Evolutionary conservation across 2,113 vertebrate genomes (phyloP), one percentile per base, ranked within the genome.

Genomic region (Salvelinus namaycush): DNA sequence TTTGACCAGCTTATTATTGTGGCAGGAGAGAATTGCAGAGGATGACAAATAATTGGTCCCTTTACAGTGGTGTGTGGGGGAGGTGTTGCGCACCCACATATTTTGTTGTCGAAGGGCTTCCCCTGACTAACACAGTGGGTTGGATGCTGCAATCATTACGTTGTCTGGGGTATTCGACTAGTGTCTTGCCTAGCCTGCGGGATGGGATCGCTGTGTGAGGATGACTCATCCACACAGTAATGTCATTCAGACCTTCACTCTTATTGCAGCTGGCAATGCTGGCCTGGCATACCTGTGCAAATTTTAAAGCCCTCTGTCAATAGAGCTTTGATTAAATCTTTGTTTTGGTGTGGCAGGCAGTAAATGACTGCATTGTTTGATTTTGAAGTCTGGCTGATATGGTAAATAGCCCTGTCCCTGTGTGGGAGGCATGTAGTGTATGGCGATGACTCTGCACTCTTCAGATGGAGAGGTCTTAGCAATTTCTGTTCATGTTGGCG

Each of bases 211-310:
- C 59, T 62, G 77, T 79, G 70, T 44, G 39, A 44, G 83, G 87
- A 84, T 92, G 93, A 93, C 85, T 93, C 91, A 93, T 92, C 83
- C 70, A 64, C 82, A 84, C 16, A 54, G 51, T 86, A 87, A 89
- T 89, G 86, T 81, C 72, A 87, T 85, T 91, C 88, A 89, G 82
- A 81, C 83, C 79, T 78, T 80, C 75, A 24, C 78, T 77, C 77
- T 59, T 29, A 80, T 82, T 82, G 44, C 64, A 54, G 22, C 66
- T 0, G 9, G 9, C 39, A 44, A 44, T 44, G 39, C 39, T 9
- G 2, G 39, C 80, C 76, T 29, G 65, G n/a, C 34, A 77, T 76
- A 84, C 80, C 79, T 64, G 74, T 79, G 62, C 64, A 51, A 24
- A 51, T 77, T 57, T 65, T 59, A 66, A 39, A 12, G 72, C 24